Evolutionary conservation across 1,140 invertebrate genomes (phyloP).

Genomic region (Sipha flava): DNA sequence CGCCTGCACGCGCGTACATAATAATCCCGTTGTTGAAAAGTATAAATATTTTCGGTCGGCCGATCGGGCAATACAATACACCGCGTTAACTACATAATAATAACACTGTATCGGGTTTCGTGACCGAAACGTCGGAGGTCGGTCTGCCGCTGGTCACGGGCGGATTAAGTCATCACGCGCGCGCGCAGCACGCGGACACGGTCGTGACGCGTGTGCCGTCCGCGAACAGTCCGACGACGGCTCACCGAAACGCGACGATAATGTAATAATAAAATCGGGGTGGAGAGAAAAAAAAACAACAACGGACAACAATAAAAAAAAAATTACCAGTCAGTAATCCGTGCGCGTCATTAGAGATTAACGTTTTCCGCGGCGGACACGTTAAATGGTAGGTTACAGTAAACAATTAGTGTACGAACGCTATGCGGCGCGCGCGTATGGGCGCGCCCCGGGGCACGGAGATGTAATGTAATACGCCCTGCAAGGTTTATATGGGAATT

Average conservation of each 20-base stretch:
- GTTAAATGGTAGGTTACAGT: constrained; percentile 19
- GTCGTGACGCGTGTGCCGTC: constrained; percentile 11
- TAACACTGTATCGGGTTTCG: not conserved
- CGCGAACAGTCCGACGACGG: not conserved
- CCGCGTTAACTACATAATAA: not conserved
- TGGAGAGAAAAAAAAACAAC: too few relatives aligned
- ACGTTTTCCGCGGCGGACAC: not conserved
- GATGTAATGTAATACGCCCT: too few relatives aligned
- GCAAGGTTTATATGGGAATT: constrained; percentile 14
- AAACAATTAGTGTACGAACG: constrained; percentile 18
- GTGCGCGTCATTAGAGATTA: not conserved
- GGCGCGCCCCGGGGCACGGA: not conserved
- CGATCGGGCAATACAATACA: too few relatives aligned
- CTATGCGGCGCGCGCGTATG: not conserved
- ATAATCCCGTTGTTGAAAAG: too few relatives aligned
- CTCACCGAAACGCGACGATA: not conserved
- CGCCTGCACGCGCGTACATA: too few relatives aligned
- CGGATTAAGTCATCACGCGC: constrained; percentile 9
- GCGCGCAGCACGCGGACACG: not conserved
- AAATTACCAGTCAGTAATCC: not conserved
- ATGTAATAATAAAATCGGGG: not conserved
- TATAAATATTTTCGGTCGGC: too few relatives aligned
- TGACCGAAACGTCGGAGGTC: constrained; percentile 12
- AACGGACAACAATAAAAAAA: too few relatives aligned
- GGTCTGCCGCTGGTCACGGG: too few relatives aligned